Conservation (phyloP, 2,113 vertebrate genomes). For the Laticauda colubrina region DNA sequence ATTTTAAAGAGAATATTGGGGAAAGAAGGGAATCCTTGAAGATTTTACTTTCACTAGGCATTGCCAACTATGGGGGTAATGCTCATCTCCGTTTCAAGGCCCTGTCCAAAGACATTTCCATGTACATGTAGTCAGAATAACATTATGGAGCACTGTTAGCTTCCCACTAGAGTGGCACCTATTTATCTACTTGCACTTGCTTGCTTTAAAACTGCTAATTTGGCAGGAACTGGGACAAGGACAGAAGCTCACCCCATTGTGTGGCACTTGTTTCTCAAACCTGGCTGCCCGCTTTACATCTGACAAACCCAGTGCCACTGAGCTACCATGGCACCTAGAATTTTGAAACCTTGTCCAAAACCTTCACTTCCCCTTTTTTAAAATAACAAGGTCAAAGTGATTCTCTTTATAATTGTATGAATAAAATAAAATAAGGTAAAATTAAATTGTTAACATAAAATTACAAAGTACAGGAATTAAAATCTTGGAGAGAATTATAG, state of each 20-base stretch:
- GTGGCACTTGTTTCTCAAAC: neutral
- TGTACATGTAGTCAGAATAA: neutral
- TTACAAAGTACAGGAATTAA: neutral
- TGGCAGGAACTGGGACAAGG: neutral
- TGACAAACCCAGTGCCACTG: neutral
- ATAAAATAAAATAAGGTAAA: neutral
- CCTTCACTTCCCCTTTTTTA: neutral
- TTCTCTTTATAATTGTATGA: neutral
- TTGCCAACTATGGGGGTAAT: neutral
- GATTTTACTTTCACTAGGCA: too few species aligned
- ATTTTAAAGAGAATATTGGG: neutral
- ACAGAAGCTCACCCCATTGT: neutral
- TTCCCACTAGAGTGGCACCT: neutral
- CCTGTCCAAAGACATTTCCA: neutral
- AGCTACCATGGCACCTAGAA: neutral
- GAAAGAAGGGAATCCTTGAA: neutral
- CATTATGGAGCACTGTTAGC: neutral
- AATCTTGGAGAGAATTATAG: neutral
- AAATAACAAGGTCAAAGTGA: neutral
- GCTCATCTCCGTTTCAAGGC: neutral
- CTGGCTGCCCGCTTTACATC: neutral
- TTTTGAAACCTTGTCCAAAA: neutral
- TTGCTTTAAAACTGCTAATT: neutral
- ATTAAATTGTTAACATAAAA: neutral
- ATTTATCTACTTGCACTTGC: neutral